phyloP scores from a whole-genome alignment of 2,113 vertebrate species.

The Galbula dea region DNA sequence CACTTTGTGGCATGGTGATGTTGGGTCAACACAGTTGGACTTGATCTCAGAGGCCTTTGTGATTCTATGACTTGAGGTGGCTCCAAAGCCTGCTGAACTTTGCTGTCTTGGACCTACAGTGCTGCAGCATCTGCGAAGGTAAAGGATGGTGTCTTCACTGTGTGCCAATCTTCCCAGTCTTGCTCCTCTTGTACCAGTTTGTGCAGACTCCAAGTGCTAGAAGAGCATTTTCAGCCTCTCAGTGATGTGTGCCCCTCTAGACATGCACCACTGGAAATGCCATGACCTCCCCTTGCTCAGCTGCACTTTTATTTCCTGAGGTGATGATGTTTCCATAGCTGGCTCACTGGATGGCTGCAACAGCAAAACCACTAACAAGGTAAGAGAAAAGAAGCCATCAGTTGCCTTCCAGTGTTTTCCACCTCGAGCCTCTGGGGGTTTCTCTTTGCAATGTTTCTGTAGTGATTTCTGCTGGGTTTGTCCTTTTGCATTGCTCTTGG shows the following conservation, averaged over 20 bases:
- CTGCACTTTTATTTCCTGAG: not conserved
- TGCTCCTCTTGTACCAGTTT: not conserved
- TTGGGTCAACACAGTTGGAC: too few relatives aligned
- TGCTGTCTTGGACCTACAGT: not conserved
- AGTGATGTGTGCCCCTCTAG: not conserved
- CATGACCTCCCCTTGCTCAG: not conserved
- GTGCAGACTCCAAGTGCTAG: not conserved
- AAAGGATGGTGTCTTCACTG: not conserved
- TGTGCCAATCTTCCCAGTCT: not conserved
- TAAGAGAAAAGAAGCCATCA: not conserved
- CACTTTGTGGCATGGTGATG: too few relatives aligned
- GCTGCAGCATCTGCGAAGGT: not conserved
- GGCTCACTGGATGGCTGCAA: not conserved
- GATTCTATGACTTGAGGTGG: too few relatives aligned
- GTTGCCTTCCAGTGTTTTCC: not conserved
- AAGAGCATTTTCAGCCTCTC: not conserved
- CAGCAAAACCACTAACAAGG: rapidly evolving
- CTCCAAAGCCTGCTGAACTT: too few relatives aligned
- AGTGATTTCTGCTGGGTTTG: rapidly evolving
- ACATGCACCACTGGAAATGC: not conserved
- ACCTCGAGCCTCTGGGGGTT: rapidly evolving
- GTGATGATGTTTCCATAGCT: not conserved
- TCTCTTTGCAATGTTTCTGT: not conserved
- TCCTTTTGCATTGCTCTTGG: not conserved
- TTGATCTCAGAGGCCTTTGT: too few relatives aligned